Conservation (phyloP, 2,888 invertebrate genomes). For the Hemithea aestivaria region DNA sequence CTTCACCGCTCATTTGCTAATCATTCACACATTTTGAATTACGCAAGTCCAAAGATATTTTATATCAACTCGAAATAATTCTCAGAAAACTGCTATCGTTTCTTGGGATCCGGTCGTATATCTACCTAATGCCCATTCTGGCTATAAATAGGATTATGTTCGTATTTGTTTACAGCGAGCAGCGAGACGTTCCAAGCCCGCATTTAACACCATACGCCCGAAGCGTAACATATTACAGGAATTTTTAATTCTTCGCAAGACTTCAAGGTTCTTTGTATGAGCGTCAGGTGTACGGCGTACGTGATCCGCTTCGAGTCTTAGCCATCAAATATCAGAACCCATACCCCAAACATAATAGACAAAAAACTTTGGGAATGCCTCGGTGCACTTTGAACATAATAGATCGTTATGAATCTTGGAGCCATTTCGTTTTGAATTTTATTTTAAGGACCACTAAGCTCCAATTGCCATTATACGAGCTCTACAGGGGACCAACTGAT, state of each 20-base stretch:
- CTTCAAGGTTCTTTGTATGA: constrained; percentile 29
- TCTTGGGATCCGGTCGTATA: constrained; percentile 20
- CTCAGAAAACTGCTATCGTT: constrained; percentile 30
- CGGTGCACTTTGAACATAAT: constrained; percentile 33
- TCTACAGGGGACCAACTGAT: constrained; percentile 28
- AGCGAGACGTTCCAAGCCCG: constrained; percentile 6
- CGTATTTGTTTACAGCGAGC: constrained; percentile 9
- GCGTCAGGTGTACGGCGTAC: constrained; percentile 41
- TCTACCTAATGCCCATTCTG: not conserved
- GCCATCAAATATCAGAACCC: constrained; percentile 19
- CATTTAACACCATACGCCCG: constrained; percentile 10
- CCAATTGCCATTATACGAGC: constrained; percentile 14
- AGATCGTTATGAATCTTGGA: constrained; percentile 16
- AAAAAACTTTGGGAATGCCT: constrained; percentile 52
- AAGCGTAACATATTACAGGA: constrained; percentile 5
- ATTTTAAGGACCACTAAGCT: constrained; percentile 13
- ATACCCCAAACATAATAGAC: constrained; percentile 35
- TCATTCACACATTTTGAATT: constrained; percentile 28
- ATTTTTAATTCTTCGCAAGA: constrained; percentile 18
- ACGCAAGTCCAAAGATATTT: constrained; percentile 23
- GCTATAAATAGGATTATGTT: constrained; percentile 8
- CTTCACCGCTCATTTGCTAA: constrained; percentile 11
- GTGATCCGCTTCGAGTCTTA: constrained; percentile 34
- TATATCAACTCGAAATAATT: constrained; percentile 23
- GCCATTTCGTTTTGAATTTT: constrained; percentile 28